Percentiles rank a stretch among this genome's conserved stretches.
Conservation (phyloP, 2,797 vertebrate genomes). For the Platalea minor region DNA sequence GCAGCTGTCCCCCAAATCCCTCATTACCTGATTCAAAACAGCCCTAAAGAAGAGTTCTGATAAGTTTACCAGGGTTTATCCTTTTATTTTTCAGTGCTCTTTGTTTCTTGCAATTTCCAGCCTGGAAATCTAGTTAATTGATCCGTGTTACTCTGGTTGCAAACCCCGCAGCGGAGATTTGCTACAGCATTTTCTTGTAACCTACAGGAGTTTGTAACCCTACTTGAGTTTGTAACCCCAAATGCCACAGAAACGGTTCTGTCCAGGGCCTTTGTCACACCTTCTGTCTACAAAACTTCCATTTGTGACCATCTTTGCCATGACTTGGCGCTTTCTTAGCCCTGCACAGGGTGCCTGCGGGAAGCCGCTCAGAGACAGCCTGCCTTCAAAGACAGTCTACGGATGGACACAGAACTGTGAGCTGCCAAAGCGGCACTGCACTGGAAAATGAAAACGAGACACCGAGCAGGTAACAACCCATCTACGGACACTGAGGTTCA, state of each 20-base stretch:
- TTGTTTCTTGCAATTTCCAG: not conserved
- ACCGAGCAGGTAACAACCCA: not conserved
- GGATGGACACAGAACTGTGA: not conserved
- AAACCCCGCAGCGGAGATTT: not conserved
- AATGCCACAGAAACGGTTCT: not conserved
- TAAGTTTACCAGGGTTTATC: not conserved
- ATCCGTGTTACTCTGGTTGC: not conserved
- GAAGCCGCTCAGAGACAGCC: not conserved
- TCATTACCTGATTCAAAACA: not conserved
- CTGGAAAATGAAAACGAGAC: not conserved
- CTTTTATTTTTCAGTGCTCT: not conserved
- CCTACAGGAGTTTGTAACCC: not conserved
- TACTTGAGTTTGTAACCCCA: not conserved
- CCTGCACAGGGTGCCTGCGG: not conserved
- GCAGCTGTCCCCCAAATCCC: not conserved
- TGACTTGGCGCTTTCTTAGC: not conserved
- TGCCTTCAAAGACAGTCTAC: not conserved
- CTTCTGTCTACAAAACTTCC: not conserved
- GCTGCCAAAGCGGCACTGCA: not conserved
- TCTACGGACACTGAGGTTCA: fast-evolving
- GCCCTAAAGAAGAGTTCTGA: not conserved
- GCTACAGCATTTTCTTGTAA: not conserved
- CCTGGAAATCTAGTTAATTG: not conserved
- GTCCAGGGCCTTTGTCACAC: not conserved
- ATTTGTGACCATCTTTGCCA: not conserved